Percentiles rank a stretch among this genome's conserved stretches.
phyloP scores from a whole-genome alignment of 2,113 vertebrate species.

The Macaca fascicularis region DNA sequence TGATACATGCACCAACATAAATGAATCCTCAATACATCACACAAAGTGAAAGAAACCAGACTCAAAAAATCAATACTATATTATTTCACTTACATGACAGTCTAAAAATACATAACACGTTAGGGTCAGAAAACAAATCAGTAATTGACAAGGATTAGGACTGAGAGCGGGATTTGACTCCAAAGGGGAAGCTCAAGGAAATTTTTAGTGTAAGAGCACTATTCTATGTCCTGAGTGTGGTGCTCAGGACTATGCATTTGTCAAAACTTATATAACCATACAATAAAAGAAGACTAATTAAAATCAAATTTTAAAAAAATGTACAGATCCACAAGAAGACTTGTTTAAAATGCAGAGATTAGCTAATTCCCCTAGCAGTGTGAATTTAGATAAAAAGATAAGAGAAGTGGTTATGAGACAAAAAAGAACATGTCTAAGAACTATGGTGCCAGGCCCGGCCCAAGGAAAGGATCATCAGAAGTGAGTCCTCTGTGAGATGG shows the following conservation, averaged over 20 bases:
- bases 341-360: conserved; percentile 1
- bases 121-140: background rate
- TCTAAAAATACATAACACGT: background rate
- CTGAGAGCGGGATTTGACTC: background rate
- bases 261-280: background rate
- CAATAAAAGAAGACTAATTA: background rate
- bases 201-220: background rate
- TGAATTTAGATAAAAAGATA: background rate
- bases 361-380: background rate
- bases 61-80: background rate
- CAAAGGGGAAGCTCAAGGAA: background rate
- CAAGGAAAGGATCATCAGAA: background rate
- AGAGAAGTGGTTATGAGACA: background rate
- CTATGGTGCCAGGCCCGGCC: background rate
- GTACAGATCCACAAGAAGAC: background rate
- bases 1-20: background rate
- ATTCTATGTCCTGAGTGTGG: background rate
- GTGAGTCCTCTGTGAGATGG: background rate
- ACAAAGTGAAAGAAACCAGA: background rate
- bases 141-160: background rate
- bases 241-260: background rate
- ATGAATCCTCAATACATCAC: background rate
- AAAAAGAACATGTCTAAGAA: background rate
- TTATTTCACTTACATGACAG: background rate
- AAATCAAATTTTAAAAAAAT: background rate